Conservation (phyloP, 92 coral and sea anemone genomes). For the Palythoa grandiflora region DNA sequence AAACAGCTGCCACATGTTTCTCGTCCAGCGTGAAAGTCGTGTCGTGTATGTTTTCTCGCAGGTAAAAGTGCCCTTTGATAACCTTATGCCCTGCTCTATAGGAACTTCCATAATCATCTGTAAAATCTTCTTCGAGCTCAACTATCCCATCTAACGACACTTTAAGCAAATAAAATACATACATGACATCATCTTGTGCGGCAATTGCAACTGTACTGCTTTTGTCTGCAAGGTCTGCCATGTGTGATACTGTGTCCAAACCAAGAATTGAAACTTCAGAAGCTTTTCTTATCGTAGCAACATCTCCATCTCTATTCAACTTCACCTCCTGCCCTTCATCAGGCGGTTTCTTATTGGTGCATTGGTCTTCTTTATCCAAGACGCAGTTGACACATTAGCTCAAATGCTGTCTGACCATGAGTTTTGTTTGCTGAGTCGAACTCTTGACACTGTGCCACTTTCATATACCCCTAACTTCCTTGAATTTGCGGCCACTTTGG, state of each 20-base stretch:
- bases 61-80: constrained; percentile 51
- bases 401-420: constrained; percentile 21
- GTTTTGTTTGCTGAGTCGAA: constrained; percentile 45
- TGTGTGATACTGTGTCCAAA: constrained; percentile 51
- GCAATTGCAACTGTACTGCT: constrained; percentile 70
- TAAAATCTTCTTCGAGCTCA: constrained; percentile 51
- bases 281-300: constrained; percentile 58
- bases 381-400: constrained; percentile 49
- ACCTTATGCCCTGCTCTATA: not conserved
- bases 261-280: constrained; percentile 13
- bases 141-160: constrained; percentile 59
- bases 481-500: constrained; percentile 41
- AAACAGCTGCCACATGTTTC: constrained; percentile 45
- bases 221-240: constrained; percentile 59
- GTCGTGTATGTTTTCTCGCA: constrained; percentile 62
- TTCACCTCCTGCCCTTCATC: constrained; percentile 61
- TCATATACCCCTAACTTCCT: not conserved
- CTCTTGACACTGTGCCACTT: constrained; percentile 54
- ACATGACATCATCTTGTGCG: constrained; percentile 50
- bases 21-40: constrained; percentile 63
- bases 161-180: constrained; percentile 63
- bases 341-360: constrained; percentile 44
- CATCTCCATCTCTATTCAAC: constrained; percentile 18
- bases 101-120: constrained; percentile 52
- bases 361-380: constrained; percentile 33